Evolutionary conservation across 2,888 invertebrate genomes (phyloP), one percentile per base, ranked within the genome.

Genomic region (Sarcophaga carnaria): DNA sequence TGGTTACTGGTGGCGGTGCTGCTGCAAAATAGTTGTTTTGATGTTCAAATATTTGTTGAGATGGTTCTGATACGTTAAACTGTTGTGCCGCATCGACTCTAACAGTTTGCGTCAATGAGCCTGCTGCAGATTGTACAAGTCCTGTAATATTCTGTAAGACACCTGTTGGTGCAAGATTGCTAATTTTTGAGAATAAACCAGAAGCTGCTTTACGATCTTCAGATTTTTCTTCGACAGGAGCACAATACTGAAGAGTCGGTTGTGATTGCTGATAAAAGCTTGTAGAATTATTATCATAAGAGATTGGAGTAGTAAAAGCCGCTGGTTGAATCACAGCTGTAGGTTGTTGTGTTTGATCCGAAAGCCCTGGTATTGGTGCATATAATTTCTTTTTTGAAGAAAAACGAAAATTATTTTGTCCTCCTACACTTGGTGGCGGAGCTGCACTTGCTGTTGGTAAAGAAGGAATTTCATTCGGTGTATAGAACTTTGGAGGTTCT

Each of bases 311-410:
- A 47, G 45, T 84, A 47, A 71, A 84, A 27, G 80, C 67, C 0
- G 86, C 67, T 67, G 88, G 66, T 22, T 76, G 80, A 49, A 83
- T 71, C 63, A 63, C 62, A 45, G 70, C 25, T 37, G 84, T 14
- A 45, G 82, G 49, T 49, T 17, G 71, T 67, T 67, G 75, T 72
- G 10, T 63, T 67, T 88, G 90, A 59, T 92, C 91, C 0, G 91
- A 91, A 5, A 97, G 91, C 1, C 97, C 97, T 0, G 97, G 97
- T 90, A 96, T 95, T 90, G 96, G 96, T 0, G 97, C 97, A 92
- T 97, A 97, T 5, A 95, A 94, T 90, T 96, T 96, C 91, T 96
- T 96, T 89, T 95, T 95, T 5, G 95, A 95, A 0, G 95, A 94
- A 80, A 97, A 94, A 59, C 97, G 94, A 92, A 96, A 97, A 63